Conservation (phyloP, 2,888 invertebrate genomes). For the Drosophila bunnanda region DNA sequence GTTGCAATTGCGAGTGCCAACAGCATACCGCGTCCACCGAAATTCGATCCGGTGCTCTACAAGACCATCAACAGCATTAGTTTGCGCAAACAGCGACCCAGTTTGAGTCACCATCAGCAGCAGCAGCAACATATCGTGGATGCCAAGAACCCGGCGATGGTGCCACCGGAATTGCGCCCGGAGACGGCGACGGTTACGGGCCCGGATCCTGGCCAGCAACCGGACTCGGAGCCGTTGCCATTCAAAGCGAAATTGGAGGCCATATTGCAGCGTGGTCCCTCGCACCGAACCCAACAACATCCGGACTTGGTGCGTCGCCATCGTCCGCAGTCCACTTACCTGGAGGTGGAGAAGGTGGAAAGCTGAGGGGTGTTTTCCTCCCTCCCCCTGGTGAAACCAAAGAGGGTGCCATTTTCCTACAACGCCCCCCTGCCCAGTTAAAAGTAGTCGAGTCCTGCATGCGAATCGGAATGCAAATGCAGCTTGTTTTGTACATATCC, state of each 20-base stretch:
- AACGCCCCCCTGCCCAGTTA: slow-evolving; percentile 30
- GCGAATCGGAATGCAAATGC: slow-evolving; percentile 66
- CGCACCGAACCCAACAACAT: slow-evolving; percentile 71
- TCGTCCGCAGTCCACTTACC: slow-evolving; percentile 71
- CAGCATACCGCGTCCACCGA: slow-evolving; percentile 81
- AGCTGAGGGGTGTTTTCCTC: slow-evolving; percentile 13
- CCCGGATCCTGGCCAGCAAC: slow-evolving; percentile 29
- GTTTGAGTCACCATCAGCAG: slow-evolving; percentile 61
- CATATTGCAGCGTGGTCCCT: slow-evolving; percentile 80
- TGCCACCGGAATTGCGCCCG: slow-evolving; percentile 39
- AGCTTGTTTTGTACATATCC: slow-evolving; percentile 34
- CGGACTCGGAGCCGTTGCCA: slow-evolving; percentile 61
- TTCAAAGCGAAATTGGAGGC: slow-evolving; percentile 82
- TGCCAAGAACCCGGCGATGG: slow-evolving; percentile 31
- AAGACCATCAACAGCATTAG: slow-evolving; percentile 80
- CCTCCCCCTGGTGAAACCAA: slow-evolving; percentile 32
- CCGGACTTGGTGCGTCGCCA: slow-evolving; percentile 64
- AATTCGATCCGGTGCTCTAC: slow-evolving; percentile 82
- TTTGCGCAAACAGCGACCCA: slow-evolving; percentile 71
- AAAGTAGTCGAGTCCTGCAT: slow-evolving; percentile 48
- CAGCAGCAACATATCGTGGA: slow-evolving; percentile 30
- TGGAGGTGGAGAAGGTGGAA: slow-evolving; percentile 40
- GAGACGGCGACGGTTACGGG: slow-evolving; percentile 11
- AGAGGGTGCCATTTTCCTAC: slow-evolving; percentile 40
- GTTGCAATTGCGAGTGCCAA: slow-evolving; percentile 10